Evolutionary conservation across 23 tunicate species (phyloP).

Genomic region (Clavelina lepadiformis): DNA sequence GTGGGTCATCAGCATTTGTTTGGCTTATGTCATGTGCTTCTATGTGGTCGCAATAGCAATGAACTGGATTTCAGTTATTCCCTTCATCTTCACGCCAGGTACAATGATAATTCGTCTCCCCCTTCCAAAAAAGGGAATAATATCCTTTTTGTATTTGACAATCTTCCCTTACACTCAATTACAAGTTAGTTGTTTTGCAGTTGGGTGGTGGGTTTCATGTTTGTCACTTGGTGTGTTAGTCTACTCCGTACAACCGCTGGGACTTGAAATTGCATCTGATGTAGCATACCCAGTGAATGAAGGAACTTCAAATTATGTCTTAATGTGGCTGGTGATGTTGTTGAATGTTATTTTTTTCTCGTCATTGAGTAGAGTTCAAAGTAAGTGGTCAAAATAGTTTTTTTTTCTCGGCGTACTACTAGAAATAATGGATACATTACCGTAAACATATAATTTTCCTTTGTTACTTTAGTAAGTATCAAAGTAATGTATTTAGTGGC

Average conservation of each 20-base stretch:
- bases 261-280: slow-evolving; percentile 25
- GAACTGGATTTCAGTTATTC: slow-evolving; percentile 25
- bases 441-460: too few relatives aligned
- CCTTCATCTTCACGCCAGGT: slow-evolving; percentile 30
- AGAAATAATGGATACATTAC: too few relatives aligned
- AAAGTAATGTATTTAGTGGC: too few relatives aligned
- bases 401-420: too few relatives aligned
- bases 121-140: neutral
- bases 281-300: slow-evolving; percentile 44
- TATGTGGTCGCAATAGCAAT: slow-evolving; percentile 21
- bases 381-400: too few relatives aligned
- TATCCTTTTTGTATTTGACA: neutral
- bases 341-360: slow-evolving; percentile 2
- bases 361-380: neutral
- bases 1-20: neutral
- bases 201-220: slow-evolving; percentile 13
- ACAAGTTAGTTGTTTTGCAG: slow-evolving; percentile 10
- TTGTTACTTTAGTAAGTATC: too few relatives aligned
- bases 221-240: slow-evolving; percentile 8
- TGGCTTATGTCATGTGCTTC: neutral
- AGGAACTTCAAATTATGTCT: slow-evolving; percentile 33
- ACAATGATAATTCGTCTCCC: neutral
- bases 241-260: slow-evolving; percentile 16
- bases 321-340: slow-evolving; percentile 36
- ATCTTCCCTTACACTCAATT: neutral